phyloP scores from a whole-genome alignment of 2,113 vertebrate genomes.

The Petroica traversi region DNA sequence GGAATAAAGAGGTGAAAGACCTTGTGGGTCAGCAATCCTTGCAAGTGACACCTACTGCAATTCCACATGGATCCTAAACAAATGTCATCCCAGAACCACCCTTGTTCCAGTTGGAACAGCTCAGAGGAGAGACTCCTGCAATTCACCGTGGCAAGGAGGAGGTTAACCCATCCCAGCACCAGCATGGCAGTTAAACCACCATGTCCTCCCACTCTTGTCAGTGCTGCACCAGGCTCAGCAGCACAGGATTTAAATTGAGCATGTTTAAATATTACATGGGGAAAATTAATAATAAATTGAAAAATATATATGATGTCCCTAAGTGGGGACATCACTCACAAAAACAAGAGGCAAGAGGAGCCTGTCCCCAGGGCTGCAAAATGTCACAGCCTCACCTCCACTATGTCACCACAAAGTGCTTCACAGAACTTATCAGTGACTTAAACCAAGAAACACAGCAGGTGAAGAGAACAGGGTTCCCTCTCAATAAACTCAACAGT shows the following conservation, averaged over 20 bases:
- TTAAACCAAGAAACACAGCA: background rate
- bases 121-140: background rate
- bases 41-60: background rate
- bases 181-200: background rate
- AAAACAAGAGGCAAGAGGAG: background rate
- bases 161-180: background rate
- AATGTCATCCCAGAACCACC: background rate
- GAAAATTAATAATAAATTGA: slow-evolving; percentile 17
- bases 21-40: background rate
- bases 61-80: background rate
- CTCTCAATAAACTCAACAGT: background rate
- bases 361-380: background rate
- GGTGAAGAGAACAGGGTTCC: background rate
- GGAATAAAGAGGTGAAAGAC: background rate
- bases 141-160: background rate
- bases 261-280: background rate
- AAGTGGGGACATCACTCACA: background rate
- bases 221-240: background rate
- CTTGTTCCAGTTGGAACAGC: background rate
- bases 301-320: slow-evolving; percentile 1
- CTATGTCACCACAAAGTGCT: background rate
- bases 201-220: background rate
- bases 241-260: background rate
- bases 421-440: background rate
- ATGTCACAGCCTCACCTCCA: background rate